Conservation (phyloP, 2,888 invertebrate genomes). For the Melieria crassipennis region DNA sequence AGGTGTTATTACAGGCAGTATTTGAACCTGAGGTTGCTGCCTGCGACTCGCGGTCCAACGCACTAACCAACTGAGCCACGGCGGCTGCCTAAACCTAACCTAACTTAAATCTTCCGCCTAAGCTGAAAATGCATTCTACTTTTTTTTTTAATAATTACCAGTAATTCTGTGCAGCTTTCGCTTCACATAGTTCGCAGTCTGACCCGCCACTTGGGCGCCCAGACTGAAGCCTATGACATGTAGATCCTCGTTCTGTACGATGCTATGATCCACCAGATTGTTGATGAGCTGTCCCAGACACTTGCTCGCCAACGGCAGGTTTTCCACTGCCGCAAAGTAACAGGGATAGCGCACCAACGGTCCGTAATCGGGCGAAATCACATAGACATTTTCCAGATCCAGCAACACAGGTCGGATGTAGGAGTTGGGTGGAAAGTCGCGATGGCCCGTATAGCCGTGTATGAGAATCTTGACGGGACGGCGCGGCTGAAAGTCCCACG, state of each 20-base stretch:
- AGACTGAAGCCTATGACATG: constrained; percentile 75
- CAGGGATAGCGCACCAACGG: constrained; percentile 71
- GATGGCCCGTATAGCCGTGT: constrained; percentile 74
- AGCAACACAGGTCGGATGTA: constrained; percentile 72
- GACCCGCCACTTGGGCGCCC: constrained; percentile 72
- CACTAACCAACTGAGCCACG: too few relatives aligned
- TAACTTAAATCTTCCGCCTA: too few relatives aligned
- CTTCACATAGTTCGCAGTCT: constrained; percentile 66
- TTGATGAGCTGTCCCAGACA: constrained; percentile 72
- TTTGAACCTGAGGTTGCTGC: too few relatives aligned
- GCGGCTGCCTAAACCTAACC: too few relatives aligned
- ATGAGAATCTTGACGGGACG: constrained; percentile 70
- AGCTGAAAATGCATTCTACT: too few relatives aligned
- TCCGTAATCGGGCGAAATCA: constrained; percentile 73
- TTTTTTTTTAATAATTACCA: constrained; percentile 60
- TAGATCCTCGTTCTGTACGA: constrained; percentile 66
- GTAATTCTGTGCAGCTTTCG: constrained; percentile 69
- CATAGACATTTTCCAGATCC: constrained; percentile 69
- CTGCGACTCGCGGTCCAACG: too few relatives aligned
- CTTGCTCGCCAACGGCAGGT: constrained; percentile 70
- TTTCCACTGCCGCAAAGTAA: constrained; percentile 70
- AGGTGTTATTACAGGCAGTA: too few relatives aligned
- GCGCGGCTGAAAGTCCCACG: constrained; percentile 53
- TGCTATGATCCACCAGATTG: constrained; percentile 64
- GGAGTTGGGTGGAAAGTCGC: constrained; percentile 70